These are phyloP conservation scores for Bibio marci DNA, from an alignment of 2,888 invertebrate genomes.

Conservation along the genomic window DNA sequence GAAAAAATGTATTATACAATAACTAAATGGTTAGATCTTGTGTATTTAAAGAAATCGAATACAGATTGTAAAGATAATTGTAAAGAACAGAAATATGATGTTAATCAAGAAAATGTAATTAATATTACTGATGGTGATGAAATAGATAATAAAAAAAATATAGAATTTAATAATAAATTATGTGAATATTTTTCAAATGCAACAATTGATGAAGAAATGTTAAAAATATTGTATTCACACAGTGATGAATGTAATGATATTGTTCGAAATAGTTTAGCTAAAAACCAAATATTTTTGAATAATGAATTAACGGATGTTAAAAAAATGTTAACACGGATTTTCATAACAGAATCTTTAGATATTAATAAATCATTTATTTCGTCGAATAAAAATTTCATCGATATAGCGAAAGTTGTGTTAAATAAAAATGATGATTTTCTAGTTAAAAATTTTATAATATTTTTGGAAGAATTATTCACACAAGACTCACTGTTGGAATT, in stretches of 20 bases:
- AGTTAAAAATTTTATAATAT: conserved; percentile 15
- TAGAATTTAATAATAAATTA: too few relatives aligned
- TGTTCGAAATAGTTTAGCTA: conserved; percentile 18
- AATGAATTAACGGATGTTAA: conserved; percentile 38
- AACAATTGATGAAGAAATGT: conserved; percentile 23
- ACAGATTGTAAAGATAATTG: too few relatives aligned
- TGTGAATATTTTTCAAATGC: conserved; percentile 12
- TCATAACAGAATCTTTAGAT: conserved; percentile 23
- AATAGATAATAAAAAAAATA: too few relatives aligned
- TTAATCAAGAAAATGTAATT: too few relatives aligned
- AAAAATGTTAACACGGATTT: conserved; percentile 40
- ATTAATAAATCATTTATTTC: conserved; percentile 11
- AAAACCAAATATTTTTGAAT: conserved; percentile 41
- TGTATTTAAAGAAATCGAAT: neutral
- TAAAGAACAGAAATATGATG: too few relatives aligned
- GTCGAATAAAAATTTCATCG: too few relatives aligned
- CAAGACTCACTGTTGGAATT: conserved; percentile 18
- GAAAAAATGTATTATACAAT: conserved; percentile 14
- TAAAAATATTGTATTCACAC: conserved; percentile 7
- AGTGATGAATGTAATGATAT: neutral
- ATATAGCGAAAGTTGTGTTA: too few relatives aligned
- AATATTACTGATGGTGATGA: too few relatives aligned
- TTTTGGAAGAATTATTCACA: conserved; percentile 19
- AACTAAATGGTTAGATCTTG: conserved; percentile 18
- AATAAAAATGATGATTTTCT: conserved; percentile 16